Base-by-base conservation (phyloP, 1,140 invertebrate species). In the Proctacanthus coquilletti region DNA sequence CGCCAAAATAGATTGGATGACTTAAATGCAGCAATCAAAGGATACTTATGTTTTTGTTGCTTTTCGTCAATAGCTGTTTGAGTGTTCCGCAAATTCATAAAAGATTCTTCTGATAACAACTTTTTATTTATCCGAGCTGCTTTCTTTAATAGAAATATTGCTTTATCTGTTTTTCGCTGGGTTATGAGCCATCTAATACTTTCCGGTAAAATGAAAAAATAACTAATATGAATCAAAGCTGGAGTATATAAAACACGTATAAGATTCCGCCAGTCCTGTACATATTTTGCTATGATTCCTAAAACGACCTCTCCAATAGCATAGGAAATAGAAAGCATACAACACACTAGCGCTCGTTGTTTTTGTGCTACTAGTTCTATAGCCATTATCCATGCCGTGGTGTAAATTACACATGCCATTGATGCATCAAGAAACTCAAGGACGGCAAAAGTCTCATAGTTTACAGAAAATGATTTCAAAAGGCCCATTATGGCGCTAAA, bases 321-420 rank as follows among this genome's bases (percentile, higher is more conserved):
- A 51, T 80, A 84, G 39, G 74, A 73, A 21, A 68, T 68, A 27
- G 76, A 75, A 20, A 82, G 72, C 0, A 82, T 48, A 1, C 79
- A 75, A 27, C 80, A 80, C 34, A 72, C 78, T 18, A 84, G 63
- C 1, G 83, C 78, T 44, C 85, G 63, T 37, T 77, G 73, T 43
- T 72, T 70, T 4, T 79, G 74, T 2, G 77, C 78, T 0, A 84
- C 77, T 42, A 83, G 64, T 53, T 89, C 84, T 52, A 87, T 70
- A 18, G 77, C 83, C 18, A 70, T 53, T 39, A 70, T 59, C 52
- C 72, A 75, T 34, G 66, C 69, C 5, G 70, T 68, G 29, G 68
- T 70, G 44, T 77, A 80, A 19, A 74, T 67, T 2, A 74, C 73
- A 20, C 74, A 67, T 10, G 69, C 69, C 13, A 72, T 64, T n/a